Evolutionary conservation across 2,888 invertebrate genomes (phyloP).

Genomic region (Melanophora roralis): DNA sequence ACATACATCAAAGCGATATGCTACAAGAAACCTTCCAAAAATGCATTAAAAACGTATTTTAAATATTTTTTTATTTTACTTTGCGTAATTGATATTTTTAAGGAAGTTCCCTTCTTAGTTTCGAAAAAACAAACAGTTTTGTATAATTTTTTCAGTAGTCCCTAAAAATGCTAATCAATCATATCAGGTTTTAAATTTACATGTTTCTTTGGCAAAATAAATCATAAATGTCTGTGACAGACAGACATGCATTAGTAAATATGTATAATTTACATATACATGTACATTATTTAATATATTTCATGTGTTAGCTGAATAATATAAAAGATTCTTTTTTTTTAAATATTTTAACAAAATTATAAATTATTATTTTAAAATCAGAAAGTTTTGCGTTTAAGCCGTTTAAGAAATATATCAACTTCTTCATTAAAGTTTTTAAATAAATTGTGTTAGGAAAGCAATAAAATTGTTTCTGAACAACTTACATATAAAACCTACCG

Average conservation of each 20-base stretch:
- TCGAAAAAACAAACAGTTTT: slow-evolving; percentile 1
- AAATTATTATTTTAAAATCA: no score
- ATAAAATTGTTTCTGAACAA: background rate
- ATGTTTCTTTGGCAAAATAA: slow-evolving; percentile 2
- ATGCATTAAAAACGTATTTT: no score
- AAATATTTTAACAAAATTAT: no score
- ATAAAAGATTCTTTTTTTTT: no score
- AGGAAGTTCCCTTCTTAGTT: no score
- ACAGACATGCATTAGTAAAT: background rate
- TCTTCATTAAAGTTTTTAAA: background rate
- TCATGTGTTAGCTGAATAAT: no score
- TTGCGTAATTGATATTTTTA: no score
- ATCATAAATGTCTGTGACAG: background rate
- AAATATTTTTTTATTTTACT: no score
- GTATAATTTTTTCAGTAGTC: slow-evolving; percentile 1
- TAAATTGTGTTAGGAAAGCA: background rate
- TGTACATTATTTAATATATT: no score
- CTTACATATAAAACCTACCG: slow-evolving; percentile 14
- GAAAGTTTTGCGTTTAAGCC: no score
- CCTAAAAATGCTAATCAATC: slow-evolving; percentile 37
- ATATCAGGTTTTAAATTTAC: slow-evolving; percentile 37
- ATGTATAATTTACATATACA: background rate
- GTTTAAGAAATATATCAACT: background rate
- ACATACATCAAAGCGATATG: no score
- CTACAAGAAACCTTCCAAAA: no score